Base-by-base conservation (phyloP, 2,888 invertebrate genomes). In the Malthinus seriepunctatus region DNA sequence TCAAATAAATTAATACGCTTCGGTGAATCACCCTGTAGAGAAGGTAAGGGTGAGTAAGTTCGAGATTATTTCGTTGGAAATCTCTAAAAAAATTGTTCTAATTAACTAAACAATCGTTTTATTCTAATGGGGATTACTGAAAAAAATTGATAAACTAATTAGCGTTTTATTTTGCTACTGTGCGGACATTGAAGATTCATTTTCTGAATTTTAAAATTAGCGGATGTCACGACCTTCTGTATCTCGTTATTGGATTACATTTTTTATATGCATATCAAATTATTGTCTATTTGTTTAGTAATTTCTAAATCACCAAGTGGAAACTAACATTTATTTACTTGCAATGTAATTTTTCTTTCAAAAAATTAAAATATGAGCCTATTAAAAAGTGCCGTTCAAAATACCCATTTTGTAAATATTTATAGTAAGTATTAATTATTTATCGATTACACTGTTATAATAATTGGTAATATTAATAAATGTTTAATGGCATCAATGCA, bases 301-400 rank as follows among this genome's bases (percentile, higher is more conserved):
- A 32, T 53, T 53, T 34, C 42, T 14, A 45, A 53, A 58, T 38
- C 46, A 42, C 48, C 48, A n/a, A 39, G 12, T 35, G 34, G 44
- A 32, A 39, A 58, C 49, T 49, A n/a, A 39, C 49, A 52, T 49
- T 42, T 3, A 42, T 15, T 15, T 42, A n/a, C 12, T 15, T 9
- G 6, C n/a, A 15, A 42, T 42, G 39, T 10, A 10, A 14, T 39
- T n/a, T 23, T 9, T 9, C 23, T 14, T 23, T 8, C 6, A 39
- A 15, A 15, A 39, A 39, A 23, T 37, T 10, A n/a, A 33, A 69
- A 62, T 60, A 76, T 76, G 76, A 77, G 75, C 67, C 65, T 77
- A 23, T 75, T 76, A 60, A 77, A 74, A 63, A 73, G 73, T 23
- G 76, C 76, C 35, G 69, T 76, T 42, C 69, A 76, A 65, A 76